Conservation (phyloP, 2,888 invertebrate species). For the Harmothoe impar region DNA sequence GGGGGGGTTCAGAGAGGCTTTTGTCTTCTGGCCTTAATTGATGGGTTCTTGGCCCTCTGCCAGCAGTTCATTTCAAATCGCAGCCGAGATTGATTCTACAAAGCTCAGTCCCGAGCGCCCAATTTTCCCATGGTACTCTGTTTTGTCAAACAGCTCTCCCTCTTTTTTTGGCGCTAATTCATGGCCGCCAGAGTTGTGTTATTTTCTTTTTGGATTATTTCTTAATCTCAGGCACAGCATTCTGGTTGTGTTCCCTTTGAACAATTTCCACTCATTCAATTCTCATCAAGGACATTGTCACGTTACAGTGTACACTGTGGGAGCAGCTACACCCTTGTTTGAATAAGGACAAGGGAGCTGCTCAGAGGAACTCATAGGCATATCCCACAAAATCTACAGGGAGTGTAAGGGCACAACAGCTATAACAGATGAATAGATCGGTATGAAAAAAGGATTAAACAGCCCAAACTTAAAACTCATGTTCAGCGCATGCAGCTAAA, state of each 20-base stretch:
- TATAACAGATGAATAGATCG: no score
- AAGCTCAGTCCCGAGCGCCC: conserved; percentile 20
- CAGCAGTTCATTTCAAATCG: conserved; percentile 47
- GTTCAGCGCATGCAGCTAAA: no score
- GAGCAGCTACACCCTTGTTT: neutral
- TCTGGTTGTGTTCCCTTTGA: conserved; percentile 26
- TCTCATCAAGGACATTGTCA: conserved; percentile 37
- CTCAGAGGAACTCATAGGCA: neutral
- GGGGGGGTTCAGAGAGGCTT: neutral
- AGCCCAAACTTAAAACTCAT: no score
- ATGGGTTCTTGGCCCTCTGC: conserved; percentile 23
- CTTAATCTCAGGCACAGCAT: neutral
- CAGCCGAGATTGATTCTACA: conserved; percentile 41
- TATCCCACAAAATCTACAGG: no score
- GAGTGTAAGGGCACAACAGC: no score
- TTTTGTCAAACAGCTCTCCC: conserved; percentile 43
- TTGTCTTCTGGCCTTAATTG: conserved; percentile 50
- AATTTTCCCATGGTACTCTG: conserved; percentile 37
- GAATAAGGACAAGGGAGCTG: neutral
- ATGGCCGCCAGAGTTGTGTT: conserved; percentile 11
- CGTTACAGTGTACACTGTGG: neutral
- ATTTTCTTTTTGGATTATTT: neutral
- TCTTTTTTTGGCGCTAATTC: neutral
- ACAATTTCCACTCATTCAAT: conserved; percentile 50
- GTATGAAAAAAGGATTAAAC: no score